Evolutionary conservation across 1,140 invertebrate species (phyloP).

Genomic region (Brachionus plicatilis): DNA sequence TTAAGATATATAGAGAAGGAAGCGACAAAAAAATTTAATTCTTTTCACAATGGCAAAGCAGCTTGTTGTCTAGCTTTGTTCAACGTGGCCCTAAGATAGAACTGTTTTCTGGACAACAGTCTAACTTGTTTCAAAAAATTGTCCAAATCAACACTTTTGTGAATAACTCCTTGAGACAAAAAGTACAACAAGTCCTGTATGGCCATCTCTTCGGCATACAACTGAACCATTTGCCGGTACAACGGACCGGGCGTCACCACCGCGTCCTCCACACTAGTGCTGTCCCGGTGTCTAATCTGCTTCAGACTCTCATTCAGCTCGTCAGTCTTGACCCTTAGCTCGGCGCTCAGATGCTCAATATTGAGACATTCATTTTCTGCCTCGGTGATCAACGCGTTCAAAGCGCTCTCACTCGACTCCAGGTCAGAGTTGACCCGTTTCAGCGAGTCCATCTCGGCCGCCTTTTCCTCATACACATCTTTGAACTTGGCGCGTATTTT

Average conservation of each 20-base stretch:
- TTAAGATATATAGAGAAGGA: not conserved
- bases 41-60: constrained; percentile 47
- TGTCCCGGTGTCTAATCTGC: not conserved
- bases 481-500: constrained; percentile 77
- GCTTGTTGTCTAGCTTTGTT: constrained; percentile 93
- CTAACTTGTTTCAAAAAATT: constrained; percentile 68
- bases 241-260: constrained; percentile 90
- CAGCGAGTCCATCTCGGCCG: constrained; percentile 84
- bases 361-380: constrained; percentile 74
- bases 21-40: not conserved
- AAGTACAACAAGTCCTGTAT: constrained; percentile 97
- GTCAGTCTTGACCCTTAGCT: not conserved
- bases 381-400: constrained; percentile 73
- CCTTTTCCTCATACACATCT: constrained; percentile 75
- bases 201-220: constrained; percentile 94
- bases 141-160: constrained; percentile 42
- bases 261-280: constrained; percentile 87
- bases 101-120: constrained; percentile 85
- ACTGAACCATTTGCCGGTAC: constrained; percentile 89
- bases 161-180: constrained; percentile 84
- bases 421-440: constrained; percentile 81
- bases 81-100: constrained; percentile 87
- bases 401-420: constrained; percentile 72
- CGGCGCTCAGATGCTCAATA: constrained; percentile 22
- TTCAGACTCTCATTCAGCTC: not conserved